Evolutionary conservation across 2,797 vertebrate species (phyloP).

Genomic region (Rhinatrema bivittatum): DNA sequence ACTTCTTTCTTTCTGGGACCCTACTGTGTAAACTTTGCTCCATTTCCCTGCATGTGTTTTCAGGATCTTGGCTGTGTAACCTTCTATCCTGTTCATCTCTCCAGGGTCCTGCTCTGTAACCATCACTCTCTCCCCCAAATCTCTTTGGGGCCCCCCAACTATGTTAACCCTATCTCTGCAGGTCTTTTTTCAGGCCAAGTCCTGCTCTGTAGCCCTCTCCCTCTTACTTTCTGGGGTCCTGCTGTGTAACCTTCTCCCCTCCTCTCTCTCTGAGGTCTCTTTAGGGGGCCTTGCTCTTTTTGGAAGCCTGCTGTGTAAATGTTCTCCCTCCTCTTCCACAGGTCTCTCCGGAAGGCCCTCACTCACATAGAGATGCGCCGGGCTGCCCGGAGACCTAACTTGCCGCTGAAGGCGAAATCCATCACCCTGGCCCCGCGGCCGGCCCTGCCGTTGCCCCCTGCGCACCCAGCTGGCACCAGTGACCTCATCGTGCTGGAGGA

Average conservation of each 20-base stretch:
- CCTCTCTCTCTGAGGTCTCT: neutral
- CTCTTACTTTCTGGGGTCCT: neutral
- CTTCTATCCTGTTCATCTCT: no score
- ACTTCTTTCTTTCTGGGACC: no score
- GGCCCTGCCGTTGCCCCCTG: constrained; percentile 36
- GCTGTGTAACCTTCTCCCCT: neutral
- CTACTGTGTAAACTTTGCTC: no score
- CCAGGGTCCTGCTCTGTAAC: no score
- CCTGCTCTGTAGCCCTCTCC: neutral
- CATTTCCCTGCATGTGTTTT: no score
- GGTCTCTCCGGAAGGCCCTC: constrained; percentile 75
- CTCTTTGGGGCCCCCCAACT: no score
- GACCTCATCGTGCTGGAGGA: constrained; percentile 90
- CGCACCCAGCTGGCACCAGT: constrained; percentile 79
- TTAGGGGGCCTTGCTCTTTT: no score
- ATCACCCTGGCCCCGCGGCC: constrained; percentile 55
- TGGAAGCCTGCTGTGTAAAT: no score
- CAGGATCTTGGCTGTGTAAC: no score
- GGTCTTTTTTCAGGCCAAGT: neutral
- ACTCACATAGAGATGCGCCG: constrained; percentile 85
- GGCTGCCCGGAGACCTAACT: constrained; percentile 81
- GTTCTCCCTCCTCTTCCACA: no score
- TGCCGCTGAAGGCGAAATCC: constrained; percentile 80
- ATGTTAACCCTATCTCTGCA: no score
- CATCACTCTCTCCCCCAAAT: no score